Percentiles rank a stretch among this genome's conserved stretches.
Evolutionary conservation across 2,797 vertebrate species (phyloP).

Genomic region (Ptychadena robeensis): DNA sequence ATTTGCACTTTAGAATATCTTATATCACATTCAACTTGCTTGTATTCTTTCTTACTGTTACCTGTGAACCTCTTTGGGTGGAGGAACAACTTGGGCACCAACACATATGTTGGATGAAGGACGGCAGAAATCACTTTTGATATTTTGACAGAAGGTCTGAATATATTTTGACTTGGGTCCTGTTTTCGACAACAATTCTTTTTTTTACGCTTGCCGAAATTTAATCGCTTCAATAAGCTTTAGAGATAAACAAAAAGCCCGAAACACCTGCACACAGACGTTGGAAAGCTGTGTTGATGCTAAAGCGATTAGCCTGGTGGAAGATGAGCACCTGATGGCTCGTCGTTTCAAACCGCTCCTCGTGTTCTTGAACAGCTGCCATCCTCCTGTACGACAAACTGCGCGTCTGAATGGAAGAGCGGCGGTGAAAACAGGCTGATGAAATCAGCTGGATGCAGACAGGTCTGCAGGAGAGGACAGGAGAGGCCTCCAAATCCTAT

Average conservation of each 20-base stretch:
- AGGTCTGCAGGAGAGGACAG: constrained; percentile 6
- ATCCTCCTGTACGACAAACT: neutral
- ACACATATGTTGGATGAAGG: neutral
- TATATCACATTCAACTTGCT: neutral
- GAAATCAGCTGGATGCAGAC: constrained; percentile 26
- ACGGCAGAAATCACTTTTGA: neutral
- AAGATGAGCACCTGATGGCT: constrained; percentile 21
- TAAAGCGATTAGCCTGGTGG: constrained; percentile 13
- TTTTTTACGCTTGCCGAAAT: neutral
- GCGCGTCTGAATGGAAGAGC: neutral
- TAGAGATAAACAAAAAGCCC: neutral
- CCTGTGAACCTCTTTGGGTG: neutral
- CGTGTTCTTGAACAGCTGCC: constrained; percentile 25
- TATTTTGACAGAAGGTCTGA: neutral
- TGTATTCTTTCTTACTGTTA: neutral
- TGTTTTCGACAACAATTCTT: neutral
- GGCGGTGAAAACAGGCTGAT: constrained; percentile 4
- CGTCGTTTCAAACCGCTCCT: constrained; percentile 12
- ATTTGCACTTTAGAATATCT: too few relatives aligned
- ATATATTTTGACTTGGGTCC: neutral
- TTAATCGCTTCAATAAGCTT: neutral
- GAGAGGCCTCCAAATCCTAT: constrained; percentile 28
- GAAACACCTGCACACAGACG: neutral
- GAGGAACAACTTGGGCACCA: neutral
- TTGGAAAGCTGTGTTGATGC: neutral